A percentile compares a stretch with the other conserved stretches of the same genome.
These are phyloP conservation scores for Cephus pygmeus DNA, from an alignment of 2,888 invertebrate genomes.

Conservation along the genomic window DNA sequence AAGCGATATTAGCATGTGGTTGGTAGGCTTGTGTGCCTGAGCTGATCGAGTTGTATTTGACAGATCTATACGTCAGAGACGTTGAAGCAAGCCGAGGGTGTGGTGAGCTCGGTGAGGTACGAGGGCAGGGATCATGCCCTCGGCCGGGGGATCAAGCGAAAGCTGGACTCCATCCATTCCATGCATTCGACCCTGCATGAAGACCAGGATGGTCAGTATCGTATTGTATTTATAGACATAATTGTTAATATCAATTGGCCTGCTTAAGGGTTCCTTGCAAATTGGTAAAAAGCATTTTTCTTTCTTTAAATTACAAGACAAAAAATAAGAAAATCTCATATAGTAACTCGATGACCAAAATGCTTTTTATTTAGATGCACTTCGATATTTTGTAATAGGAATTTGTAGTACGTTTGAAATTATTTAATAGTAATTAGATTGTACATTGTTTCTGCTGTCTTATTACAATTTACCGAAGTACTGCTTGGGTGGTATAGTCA, in stretches of 20 bases:
- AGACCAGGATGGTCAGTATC: constrained; percentile 66
- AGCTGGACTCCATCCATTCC: constrained; percentile 66
- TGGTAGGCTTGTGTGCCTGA: constrained; percentile 61
- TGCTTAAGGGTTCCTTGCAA: background rate
- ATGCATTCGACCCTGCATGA: constrained; percentile 66
- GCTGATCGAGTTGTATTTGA: constrained; percentile 66
- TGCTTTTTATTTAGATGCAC: background rate
- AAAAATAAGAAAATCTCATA: background rate
- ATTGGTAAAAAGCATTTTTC: background rate
- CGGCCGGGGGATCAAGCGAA: constrained; percentile 65
- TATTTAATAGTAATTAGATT: background rate
- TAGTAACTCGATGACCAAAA: background rate
- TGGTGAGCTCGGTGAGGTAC: constrained; percentile 64
- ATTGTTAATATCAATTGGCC: background rate
- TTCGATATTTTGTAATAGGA: background rate
- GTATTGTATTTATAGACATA: constrained; percentile 48
- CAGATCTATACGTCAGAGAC: constrained; percentile 65
- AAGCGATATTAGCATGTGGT: constrained; percentile 53
- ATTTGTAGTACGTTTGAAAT: background rate
- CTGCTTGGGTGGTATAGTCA: background rate
- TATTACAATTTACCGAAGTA: background rate
- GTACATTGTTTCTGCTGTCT: background rate
- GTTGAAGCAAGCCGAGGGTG: constrained; percentile 64
- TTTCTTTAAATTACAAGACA: background rate
- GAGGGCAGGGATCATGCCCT: constrained; percentile 60